A percentile compares a stretch with the other conserved stretches of the same genome.
These are phyloP conservation scores for Homalodisca vitripennis DNA, from an alignment of 1,140 invertebrate species.

Conservation along the genomic window DNA sequence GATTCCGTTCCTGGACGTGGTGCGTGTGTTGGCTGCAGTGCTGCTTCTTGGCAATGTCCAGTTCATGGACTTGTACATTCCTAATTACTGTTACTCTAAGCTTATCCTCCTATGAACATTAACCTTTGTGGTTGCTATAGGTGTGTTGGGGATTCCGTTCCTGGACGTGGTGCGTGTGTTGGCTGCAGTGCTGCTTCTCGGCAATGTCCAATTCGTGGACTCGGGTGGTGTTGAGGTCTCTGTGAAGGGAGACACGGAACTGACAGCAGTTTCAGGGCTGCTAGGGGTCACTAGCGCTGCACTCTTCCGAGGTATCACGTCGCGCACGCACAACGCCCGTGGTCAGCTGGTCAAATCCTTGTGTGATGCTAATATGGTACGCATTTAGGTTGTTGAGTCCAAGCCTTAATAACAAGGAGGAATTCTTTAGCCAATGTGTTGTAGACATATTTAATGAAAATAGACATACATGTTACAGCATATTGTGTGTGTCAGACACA, in stretches of 20 bases:
- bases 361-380: slow-evolving; percentile 77
- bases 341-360: slow-evolving; percentile 82
- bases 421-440: no score
- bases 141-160: slow-evolving; percentile 88
- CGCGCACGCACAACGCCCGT: slow-evolving; percentile 77
- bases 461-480: no score
- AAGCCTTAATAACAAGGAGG: no score
- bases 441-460: no score
- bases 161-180: slow-evolving; percentile 89
- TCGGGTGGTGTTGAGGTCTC: slow-evolving; percentile 66
- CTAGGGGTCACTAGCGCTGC: slow-evolving; percentile 75
- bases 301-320: slow-evolving; percentile 78
- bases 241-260: slow-evolving; percentile 72
- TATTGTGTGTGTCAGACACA: no score
- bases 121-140: no score
- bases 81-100: no score
- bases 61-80: no score
- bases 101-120: no score
- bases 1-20: slow-evolving; percentile 91
- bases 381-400: no score
- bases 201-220: slow-evolving; percentile 84
- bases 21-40: slow-evolving; percentile 86
- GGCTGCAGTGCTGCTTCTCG: slow-evolving; percentile 85
- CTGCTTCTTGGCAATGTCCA: slow-evolving; percentile 88
- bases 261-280: slow-evolving; percentile 80